phyloP scores from a whole-genome alignment of 2,113 vertebrate species.

The Hepsetus odoe region DNA sequence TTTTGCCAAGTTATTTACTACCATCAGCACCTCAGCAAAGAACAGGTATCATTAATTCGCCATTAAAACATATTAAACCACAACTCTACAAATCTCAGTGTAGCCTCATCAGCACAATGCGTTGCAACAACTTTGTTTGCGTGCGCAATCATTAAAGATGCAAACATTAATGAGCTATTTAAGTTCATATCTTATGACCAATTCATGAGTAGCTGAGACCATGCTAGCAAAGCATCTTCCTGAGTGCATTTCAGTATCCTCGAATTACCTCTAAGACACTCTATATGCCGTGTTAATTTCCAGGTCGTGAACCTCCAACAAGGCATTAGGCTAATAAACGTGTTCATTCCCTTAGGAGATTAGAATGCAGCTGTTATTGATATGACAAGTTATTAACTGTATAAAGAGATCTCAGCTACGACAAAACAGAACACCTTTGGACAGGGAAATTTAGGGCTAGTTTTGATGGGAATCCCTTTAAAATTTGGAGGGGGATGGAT shows the following conservation, averaged over 20 bases:
- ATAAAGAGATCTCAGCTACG: neutral
- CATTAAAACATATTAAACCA: neutral
- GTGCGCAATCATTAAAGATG: neutral
- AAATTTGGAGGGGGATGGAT: too few relatives aligned
- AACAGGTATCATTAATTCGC: neutral
- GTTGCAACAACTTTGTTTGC: neutral
- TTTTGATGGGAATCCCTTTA: too few relatives aligned
- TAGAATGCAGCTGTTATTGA: neutral
- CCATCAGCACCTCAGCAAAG: neutral
- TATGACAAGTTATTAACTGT: neutral
- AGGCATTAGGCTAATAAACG: neutral
- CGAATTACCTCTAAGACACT: constrained; percentile 14
- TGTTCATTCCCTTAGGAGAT: too few relatives aligned
- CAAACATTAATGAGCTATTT: constrained; percentile 4
- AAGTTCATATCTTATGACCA: constrained; percentile 29
- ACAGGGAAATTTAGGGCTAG: too few relatives aligned
- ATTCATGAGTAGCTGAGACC: constrained; percentile 26
- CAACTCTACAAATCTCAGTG: neutral
- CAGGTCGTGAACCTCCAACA: constrained; percentile 20
- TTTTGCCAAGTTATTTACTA: neutral
- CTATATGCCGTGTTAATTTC: constrained; percentile 27
- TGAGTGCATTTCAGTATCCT: constrained; percentile 19
- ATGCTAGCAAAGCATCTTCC: constrained; percentile 7
- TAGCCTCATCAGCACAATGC: neutral
- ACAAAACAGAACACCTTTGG: neutral